Base-by-base conservation (phyloP, 1,140 invertebrate species). In the Leptopilina clavipes region DNA sequence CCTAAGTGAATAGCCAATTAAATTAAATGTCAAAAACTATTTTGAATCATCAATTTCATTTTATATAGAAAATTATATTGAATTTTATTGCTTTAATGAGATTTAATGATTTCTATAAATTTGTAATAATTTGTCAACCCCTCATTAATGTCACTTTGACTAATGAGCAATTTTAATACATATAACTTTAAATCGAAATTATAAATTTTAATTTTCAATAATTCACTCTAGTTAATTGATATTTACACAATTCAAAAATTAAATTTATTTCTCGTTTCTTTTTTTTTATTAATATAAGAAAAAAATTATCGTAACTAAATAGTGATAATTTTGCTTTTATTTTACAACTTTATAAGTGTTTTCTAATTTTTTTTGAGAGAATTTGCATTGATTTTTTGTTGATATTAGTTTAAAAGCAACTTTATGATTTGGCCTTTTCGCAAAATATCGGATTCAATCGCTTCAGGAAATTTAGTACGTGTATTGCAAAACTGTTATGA, bases 1-100 rank as follows among this genome's bases (percentile, higher is more conserved):
- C 56, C 22, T 74, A n/a, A 65, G 73, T 73, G 1, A 74, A 74
- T 65, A 76, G 43, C 43, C 75, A 73, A 43, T 65, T 73, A 65
- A 76, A 74, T 31, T 56, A 77, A 59, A 43, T 25, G 56, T 25
- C 19, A 6, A 5, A 25, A 59, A 19, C 56, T 59, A 25, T 59
- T 59, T 59, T 59, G 0, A 25, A 59, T 6, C 7, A 22, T 25
- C 8, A 12, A 25, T 25, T 65, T 31, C 19, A 65, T 65, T 65
- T 22, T 65, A 65, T n/a, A 10, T 22, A 7, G 12, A 12, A 65
- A 25, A 25, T 14, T 3, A 25, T 56, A 31, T 40, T 40, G 5
- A 65, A 6, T 65, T 65, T 65, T 31, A 65, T 65, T 65, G 3
- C 11, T 65, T 25, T 65, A 25, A 65, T 65, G 18, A 65, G 56